Evolutionary conservation across 2,888 invertebrate species (phyloP), one percentile per base, ranked within the genome.

Genomic region (Augochlorella aurata): DNA sequence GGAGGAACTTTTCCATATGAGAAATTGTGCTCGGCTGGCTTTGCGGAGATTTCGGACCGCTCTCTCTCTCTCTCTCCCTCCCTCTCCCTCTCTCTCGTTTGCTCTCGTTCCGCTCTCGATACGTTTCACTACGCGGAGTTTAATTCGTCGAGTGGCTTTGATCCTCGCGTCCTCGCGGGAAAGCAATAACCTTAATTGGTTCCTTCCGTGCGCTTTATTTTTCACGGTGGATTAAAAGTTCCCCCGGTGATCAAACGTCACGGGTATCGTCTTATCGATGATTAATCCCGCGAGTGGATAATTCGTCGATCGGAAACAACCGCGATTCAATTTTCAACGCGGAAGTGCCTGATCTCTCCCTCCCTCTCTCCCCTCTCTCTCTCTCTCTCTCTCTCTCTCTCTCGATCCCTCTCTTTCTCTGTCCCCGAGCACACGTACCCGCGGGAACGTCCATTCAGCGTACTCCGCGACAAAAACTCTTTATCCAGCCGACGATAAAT

Each of bases 1-100:
- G 74, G 77, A 70, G 74, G 73, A 90, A 90, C 87, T 87, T 89
- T 89, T 86, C 86, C 86, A 85, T 90, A 88, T 85, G 86, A 88
- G 83, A 84, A 85, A 90, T 89, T 86, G 85, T 87, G 83, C 87
- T 85, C 84, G 79, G 81, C 84, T 86, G 86, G 80, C 84, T 83
- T 80, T 84, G 47, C 73, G 49, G 74, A 83, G 82, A 72, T 84
- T 84, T 84, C 47, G 47, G 74, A 16, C 75, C 61, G 3, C 47
- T 49, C 47, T 14, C 29, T 29, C 61, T 16, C 8, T 61, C 5
- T 14, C 12, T 14, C 18, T 29, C 29, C 29, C 29, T 52, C 52
- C n/a, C 52, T 54, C 10, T 54, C 21, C 7, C 9, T 52, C 8
- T 49, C 24, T 14, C 44, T 58, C 47, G 18, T 5, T 45, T n/a